Conservation (phyloP, 2,888 invertebrate species). For the Boloria selene region DNA sequence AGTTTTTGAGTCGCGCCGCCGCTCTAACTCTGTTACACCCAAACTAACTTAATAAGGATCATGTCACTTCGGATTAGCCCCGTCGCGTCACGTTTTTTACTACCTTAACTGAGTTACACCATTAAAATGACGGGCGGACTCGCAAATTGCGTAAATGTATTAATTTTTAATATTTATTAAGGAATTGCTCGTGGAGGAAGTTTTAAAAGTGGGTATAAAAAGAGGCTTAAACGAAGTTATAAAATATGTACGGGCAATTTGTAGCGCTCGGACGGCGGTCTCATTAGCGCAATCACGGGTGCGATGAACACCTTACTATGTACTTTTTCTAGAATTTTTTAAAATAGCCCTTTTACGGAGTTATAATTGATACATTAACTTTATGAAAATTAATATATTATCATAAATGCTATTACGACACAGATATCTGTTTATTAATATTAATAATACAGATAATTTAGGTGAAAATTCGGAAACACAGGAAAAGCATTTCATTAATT, state of each 20-base stretch:
- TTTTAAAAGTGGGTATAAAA: conserved; percentile 32
- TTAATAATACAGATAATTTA: no score
- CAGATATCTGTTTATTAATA: no score
- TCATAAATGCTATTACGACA: no score
- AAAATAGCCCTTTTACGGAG: not conserved
- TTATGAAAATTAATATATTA: no score
- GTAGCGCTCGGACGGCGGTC: conserved; percentile 52
- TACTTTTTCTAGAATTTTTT: not conserved
- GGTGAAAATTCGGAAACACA: no score
- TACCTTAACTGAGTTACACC: conserved; percentile 60
- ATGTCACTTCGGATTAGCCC: conserved; percentile 80
- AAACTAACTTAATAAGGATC: conserved; percentile 77
- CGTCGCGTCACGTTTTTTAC: conserved; percentile 62
- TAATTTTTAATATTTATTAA: conserved; percentile 78
- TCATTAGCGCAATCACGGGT: conserved; percentile 62
- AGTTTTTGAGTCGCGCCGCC: conserved; percentile 81
- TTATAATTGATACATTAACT: not conserved
- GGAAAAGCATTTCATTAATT: no score
- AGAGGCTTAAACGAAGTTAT: conserved; percentile 76
- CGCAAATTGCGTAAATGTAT: conserved; percentile 68
- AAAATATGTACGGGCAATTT: conserved; percentile 77
- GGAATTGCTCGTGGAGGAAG: conserved; percentile 36
- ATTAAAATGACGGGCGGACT: conserved; percentile 57
- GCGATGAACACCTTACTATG: conserved; percentile 37
- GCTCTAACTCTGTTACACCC: conserved; percentile 73